Evolutionary conservation across 1,140 invertebrate genomes (phyloP).

Genomic region (Intoshia linei): DNA sequence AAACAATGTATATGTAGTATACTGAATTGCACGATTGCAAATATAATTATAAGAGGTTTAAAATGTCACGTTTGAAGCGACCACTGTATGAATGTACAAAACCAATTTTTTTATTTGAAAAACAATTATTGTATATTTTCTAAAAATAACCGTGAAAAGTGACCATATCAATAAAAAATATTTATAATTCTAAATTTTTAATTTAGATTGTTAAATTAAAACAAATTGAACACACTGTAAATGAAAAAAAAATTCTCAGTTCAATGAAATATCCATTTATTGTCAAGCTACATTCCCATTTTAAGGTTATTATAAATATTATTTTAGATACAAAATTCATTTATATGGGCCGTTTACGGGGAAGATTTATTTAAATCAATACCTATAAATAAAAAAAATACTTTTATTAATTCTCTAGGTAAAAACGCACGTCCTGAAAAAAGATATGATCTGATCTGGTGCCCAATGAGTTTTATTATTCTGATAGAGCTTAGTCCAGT

Average conservation of each 20-base stretch:
- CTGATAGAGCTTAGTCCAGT: no score
- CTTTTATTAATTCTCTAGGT: no score
- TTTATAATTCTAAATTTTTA: neutral
- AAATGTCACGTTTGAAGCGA: neutral
- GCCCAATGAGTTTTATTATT: no score
- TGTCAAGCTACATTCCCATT: conserved; percentile 73
- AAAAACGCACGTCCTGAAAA: no score
- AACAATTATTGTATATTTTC: neutral
- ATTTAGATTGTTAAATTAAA: conserved; percentile 58
- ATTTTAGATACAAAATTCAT: no score
- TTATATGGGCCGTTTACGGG: no score
- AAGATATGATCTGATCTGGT: no score
- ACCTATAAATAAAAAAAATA: no score
- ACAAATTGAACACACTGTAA: conserved; percentile 81
- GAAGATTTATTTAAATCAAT: no score
- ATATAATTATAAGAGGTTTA: neutral
- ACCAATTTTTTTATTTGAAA: neutral
- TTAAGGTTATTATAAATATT: conserved; percentile 41
- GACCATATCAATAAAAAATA: neutral
- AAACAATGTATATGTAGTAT: neutral
- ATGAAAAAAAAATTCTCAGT: conserved; percentile 83
- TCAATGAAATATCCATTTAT: conserved; percentile 84
- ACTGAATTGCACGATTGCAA: neutral
- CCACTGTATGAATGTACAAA: neutral
- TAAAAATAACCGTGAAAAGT: neutral